phyloP scores from a whole-genome alignment of 2,888 invertebrate genomes.

The Hanleya hanleyi region DNA sequence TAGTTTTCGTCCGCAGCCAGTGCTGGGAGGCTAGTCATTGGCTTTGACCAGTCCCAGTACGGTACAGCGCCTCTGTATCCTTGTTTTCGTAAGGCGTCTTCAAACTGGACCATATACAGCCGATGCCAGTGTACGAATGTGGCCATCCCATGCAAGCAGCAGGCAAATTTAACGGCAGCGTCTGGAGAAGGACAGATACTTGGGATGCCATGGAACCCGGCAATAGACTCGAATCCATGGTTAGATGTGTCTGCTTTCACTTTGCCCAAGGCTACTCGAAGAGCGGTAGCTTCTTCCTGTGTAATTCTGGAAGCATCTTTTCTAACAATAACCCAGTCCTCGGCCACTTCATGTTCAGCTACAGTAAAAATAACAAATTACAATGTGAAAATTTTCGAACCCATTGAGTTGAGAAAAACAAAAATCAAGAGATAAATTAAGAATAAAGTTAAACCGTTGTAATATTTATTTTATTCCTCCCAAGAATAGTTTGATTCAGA shows the following conservation, averaged over 20 bases:
- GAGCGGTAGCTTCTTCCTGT: constrained; percentile 26
- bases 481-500: too few species aligned
- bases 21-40: constrained; percentile 18
- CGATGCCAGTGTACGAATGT: constrained; percentile 46
- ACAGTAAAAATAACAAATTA: not conserved
- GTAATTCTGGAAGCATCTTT: constrained; percentile 32
- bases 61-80: constrained; percentile 22
- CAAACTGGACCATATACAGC: constrained; percentile 36
- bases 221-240: constrained; percentile 34
- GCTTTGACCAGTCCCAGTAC: constrained; percentile 39
- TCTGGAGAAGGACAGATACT: constrained; percentile 39
- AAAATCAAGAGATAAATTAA: too few species aligned
- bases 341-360: constrained; percentile 9
- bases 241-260: constrained; percentile 28
- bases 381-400: too few species aligned
- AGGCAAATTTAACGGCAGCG: constrained; percentile 39
- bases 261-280: constrained; percentile 30
- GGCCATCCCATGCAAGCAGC: constrained; percentile 43
- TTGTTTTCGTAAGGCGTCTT: not conserved
- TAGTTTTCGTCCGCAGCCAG: constrained; percentile 16
- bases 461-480: too few species aligned
- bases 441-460: too few species aligned
- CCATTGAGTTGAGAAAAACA: too few species aligned
- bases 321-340: constrained; percentile 14
- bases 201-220: constrained; percentile 43